Evolutionary conservation across 2,797 vertebrate species (phyloP).

Genomic region (Mycteria americana): DNA sequence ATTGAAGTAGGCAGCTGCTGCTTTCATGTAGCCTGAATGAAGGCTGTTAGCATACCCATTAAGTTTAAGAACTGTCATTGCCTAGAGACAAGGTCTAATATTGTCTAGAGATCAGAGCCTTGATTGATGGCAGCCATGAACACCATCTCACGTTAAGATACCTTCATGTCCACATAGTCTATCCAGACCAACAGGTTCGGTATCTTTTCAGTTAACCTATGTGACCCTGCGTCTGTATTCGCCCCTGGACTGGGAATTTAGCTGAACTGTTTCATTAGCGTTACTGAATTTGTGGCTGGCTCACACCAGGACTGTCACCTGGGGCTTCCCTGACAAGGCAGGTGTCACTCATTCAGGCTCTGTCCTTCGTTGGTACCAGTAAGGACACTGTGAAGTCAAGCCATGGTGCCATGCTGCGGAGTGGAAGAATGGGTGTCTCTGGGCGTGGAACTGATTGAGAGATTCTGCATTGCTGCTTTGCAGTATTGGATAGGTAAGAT

Average conservation of each 20-base stretch:
- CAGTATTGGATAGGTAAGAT: background rate
- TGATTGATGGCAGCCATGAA: background rate
- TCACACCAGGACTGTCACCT: background rate
- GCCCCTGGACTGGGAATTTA: background rate
- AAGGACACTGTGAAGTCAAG: background rate
- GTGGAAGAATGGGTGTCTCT: background rate
- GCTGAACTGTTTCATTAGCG: background rate
- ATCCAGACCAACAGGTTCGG: background rate
- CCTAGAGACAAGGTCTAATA: background rate
- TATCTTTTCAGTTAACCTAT: background rate
- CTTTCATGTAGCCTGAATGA: background rate
- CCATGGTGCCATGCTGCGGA: background rate
- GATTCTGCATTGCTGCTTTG: background rate
- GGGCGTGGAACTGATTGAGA: rapidly evolving
- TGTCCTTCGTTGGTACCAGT: background rate
- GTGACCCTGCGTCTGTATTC: background rate
- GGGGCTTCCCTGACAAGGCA: background rate
- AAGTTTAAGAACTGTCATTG: background rate
- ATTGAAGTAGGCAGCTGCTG: background rate
- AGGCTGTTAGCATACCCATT: background rate
- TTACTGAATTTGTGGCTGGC: background rate
- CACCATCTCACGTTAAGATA: background rate
- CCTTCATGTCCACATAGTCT: background rate
- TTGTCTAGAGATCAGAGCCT: background rate
- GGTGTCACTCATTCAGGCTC: background rate